A percentile compares a stretch with the other conserved stretches of the same genome.
Evolutionary conservation across 53 echinoderm and acorn worm species (phyloP).

Genomic region (Paracentrotus lividus): DNA sequence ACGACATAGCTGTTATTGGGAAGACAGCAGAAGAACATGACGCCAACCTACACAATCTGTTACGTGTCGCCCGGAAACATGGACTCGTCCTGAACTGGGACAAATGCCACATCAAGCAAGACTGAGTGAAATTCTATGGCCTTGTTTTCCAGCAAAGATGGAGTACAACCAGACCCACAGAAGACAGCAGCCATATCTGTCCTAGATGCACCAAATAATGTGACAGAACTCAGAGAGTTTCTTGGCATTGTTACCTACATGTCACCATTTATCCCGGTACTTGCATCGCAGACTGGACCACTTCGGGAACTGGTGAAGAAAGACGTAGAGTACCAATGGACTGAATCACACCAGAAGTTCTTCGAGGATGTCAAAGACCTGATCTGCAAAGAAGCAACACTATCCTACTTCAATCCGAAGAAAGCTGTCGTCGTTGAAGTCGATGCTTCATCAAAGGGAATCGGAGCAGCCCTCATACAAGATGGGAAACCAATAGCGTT

Average conservation of each 20-base stretch:
- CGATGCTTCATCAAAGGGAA: slow-evolving; percentile 29
- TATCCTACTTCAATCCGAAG: slow-evolving; percentile 79
- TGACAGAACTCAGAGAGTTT: slow-evolving; percentile 63
- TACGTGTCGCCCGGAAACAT: slow-evolving; percentile 55
- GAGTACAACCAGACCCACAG: slow-evolving; percentile 68
- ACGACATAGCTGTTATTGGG: slow-evolving; percentile 75
- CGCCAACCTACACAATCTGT: slow-evolving; percentile 64
- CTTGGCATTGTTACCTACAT: slow-evolving; percentile 39
- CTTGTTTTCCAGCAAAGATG: slow-evolving; percentile 49
- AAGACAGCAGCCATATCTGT: slow-evolving; percentile 60
- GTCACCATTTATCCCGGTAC: slow-evolving; percentile 75
- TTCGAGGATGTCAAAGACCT: slow-evolving; percentile 57
- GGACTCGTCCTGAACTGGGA: slow-evolving; percentile 75
- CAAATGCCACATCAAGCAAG: slow-evolving; percentile 73
- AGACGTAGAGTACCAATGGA: slow-evolving; percentile 74
- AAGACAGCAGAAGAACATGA: slow-evolving; percentile 69
- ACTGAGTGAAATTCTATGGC: slow-evolving; percentile 69
- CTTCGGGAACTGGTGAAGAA: slow-evolving; percentile 74
- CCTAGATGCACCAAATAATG: slow-evolving; percentile 58
- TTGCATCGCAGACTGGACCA: slow-evolving; percentile 75
- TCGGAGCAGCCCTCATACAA: slow-evolving; percentile 60
- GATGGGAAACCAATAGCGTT: no score
- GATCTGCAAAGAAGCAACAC: slow-evolving; percentile 61
- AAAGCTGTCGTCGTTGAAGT: slow-evolving; percentile 64
- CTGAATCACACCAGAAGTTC: slow-evolving; percentile 58